Evolutionary conservation across 1,140 invertebrate species (phyloP), one percentile per base, ranked within the genome.

Genomic region (Cylas formicarius): DNA sequence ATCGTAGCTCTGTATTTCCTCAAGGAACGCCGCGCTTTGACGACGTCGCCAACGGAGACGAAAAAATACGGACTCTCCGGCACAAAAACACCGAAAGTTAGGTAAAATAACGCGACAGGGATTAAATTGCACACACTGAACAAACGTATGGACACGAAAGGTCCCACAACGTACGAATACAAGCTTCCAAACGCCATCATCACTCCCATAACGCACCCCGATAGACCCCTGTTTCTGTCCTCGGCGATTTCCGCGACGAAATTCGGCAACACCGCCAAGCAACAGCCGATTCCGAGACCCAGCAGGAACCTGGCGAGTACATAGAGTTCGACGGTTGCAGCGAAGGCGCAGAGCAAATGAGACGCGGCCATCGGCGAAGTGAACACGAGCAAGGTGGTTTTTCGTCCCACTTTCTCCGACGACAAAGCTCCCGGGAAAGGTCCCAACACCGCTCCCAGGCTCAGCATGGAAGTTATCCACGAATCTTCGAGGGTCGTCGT

Each of bases 11-110:
- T n/a, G n/a, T n/a, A n/a, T n/a, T n/a, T n/a, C n/a, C n/a, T n/a
- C n/a, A n/a, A n/a, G n/a, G n/a, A n/a, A n/a, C n/a, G n/a, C n/a
- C n/a, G n/a, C n/a, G n/a, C n/a, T n/a, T n/a, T n/a, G n/a, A n/a
- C n/a, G n/a, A n/a, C n/a, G n/a, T n/a, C n/a, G n/a, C n/a, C n/a
- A n/a, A n/a, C n/a, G n/a, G n/a, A n/a, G n/a, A n/a, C n/a, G n/a
- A n/a, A n/a, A n/a, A n/a, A n/a, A n/a, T 78, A 79, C 0, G 90
- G 90, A 8, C 84, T 82, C 58, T 93, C 90, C 0, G 88, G 88
- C 11, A 51, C 42, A 18, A 56, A 55, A 21, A 54, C 20, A 4
- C 72, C 42, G 58, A 80, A 75, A 1, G 67, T 56, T 0, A 70
- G 23, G 11, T 78, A 47, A 59, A 80, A 74, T 1, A 70, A 0